Base-by-base conservation (phyloP, 2,797 vertebrate genomes). In the Todus mexicanus region DNA sequence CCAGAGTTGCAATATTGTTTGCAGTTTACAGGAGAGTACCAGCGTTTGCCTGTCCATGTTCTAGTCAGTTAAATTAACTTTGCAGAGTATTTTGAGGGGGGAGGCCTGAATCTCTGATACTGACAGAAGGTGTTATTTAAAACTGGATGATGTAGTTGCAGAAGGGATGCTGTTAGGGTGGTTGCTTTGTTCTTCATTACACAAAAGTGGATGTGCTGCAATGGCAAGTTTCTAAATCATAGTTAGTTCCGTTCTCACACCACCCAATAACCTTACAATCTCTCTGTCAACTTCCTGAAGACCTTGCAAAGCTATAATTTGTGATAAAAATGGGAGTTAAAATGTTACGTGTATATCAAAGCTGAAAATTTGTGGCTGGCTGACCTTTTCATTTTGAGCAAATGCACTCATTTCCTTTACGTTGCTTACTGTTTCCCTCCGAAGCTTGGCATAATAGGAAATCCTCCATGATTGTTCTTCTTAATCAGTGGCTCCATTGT, bases 231-330 rank as follows among this genome's bases (percentile, higher is more conserved):
- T 91, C 91, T 92, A 96, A 95, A 91, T 93, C 82, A 75, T 8
- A 25, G 79, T 47, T 35, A 83, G 93, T 96, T 96, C 90, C 90
- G 90, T 96, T 96, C 94, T 92, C 92, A 95, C 88, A 95, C 83
- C 90, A 70, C 91, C 94, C 92, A 72, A 59, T 76, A 91, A 91
- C 95, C 87, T 94, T 56, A 56, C 89, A 94, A 75, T 90, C 93
- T 72, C 87, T 57, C 68, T 83, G 86, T 90, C 88, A 94, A 4
- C 94, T 95, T 96, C 95, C 94, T 87, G 94, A 85, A 79, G 92
- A 56, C 89, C 83, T 96, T 84, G 92, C 87, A 90, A 96, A 95
- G 93, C 75, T 87, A 93, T 61, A 89, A 90, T 77, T 79, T 78
- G 90, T 35, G 71, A 96, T 87, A 94, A 93, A 96, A 96, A 95